These are phyloP conservation scores for Pleuronectes platessa DNA, from an alignment of 2,113 vertebrate species.

Conservation along the genomic window DNA sequence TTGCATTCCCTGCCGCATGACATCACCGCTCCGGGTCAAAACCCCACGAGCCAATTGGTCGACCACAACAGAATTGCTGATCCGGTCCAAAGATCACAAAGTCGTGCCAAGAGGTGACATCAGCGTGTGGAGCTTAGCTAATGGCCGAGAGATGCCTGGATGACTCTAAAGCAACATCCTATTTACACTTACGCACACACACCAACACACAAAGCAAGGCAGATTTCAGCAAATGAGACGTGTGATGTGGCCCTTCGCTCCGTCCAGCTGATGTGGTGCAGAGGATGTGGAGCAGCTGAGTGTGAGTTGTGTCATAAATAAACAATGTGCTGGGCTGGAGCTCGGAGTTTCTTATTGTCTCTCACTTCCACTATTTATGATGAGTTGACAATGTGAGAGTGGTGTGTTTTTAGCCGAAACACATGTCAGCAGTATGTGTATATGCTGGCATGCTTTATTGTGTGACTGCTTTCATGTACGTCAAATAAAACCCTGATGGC, in stretches of 20 bases:
- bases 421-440: not conserved
- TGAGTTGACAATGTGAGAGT: slow-evolving; percentile 23
- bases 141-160: slow-evolving; percentile 63
- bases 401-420: not conserved
- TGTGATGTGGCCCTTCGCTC: slow-evolving; percentile 14
- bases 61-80: slow-evolving; percentile 71
- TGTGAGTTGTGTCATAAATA: slow-evolving; percentile 33
- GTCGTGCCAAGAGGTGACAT: slow-evolving; percentile 79
- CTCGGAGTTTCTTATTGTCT: slow-evolving; percentile 45
- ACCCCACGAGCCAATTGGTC: slow-evolving; percentile 58
- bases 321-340: slow-evolving; percentile 47
- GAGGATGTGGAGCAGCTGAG: slow-evolving; percentile 54
- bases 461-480: not conserved
- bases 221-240: slow-evolving; percentile 35
- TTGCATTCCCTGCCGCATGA: slow-evolving; percentile 78
- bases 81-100: slow-evolving; percentile 77
- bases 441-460: not conserved
- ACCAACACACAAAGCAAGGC: not conserved
- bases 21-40: slow-evolving; percentile 68
- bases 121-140: slow-evolving; percentile 73
- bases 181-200: slow-evolving; percentile 45
- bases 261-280: slow-evolving; percentile 20
- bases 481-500: not conserved
- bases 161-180: slow-evolving; percentile 73
- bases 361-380: slow-evolving; percentile 41